Conservation (phyloP, 1,140 invertebrate species). For the Hermatobates lingyangjiaoensis region DNA sequence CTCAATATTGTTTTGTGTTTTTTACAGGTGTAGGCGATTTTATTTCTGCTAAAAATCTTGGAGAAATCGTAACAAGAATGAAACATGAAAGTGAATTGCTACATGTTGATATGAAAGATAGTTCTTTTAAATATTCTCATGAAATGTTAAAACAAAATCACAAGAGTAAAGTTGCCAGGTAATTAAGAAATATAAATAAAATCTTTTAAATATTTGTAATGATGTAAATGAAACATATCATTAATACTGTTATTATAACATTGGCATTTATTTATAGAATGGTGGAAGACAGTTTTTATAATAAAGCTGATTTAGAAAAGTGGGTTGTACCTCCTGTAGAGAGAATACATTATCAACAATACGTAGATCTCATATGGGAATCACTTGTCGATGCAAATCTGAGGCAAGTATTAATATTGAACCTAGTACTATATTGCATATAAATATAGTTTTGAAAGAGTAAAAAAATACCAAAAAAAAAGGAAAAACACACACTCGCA, state of each 20-base stretch:
- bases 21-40: slow-evolving; percentile 52
- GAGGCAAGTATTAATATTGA: slow-evolving; percentile 17
- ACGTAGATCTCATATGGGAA: slow-evolving; percentile 45
- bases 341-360: slow-evolving; percentile 39
- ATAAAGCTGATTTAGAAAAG: slow-evolving; percentile 63
- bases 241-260: neutral
- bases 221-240: too few species aligned
- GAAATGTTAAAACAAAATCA: neutral
- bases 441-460: too few species aligned
- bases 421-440: too few species aligned
- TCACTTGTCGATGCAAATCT: slow-evolving; percentile 40
- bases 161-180: neutral
- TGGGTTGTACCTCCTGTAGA: slow-evolving; percentile 44
- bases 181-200: too few species aligned
- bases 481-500: too few species aligned
- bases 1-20: neutral
- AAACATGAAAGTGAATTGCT: slow-evolving; percentile 6
- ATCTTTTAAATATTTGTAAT: too few species aligned
- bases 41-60: slow-evolving; percentile 45
- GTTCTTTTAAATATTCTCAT: neutral
- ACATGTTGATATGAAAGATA: neutral
- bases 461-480: too few species aligned
- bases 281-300: slow-evolving; percentile 60
- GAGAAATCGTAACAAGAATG: slow-evolving; percentile 33
- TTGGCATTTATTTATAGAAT: slow-evolving; percentile 37